Evolutionary conservation across 2,113 vertebrate genomes (phyloP).

Genomic region (Promerops cafer): DNA sequence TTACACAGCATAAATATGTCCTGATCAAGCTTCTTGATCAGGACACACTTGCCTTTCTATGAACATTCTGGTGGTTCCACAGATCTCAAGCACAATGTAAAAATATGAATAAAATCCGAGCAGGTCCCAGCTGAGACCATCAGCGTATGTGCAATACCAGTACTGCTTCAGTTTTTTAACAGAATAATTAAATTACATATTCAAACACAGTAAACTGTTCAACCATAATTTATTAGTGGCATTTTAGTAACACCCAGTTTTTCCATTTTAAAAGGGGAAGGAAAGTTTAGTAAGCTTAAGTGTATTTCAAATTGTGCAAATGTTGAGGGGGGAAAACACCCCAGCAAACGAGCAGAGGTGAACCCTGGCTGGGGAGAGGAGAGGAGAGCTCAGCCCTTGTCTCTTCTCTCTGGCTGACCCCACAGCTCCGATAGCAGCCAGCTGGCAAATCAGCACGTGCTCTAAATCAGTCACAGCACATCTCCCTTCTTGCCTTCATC

Average conservation of each 20-base stretch:
- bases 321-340: background rate
- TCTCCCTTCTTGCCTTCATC: background rate
- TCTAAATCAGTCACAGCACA: conserved; percentile 5
- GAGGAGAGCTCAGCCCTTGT: background rate
- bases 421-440: background rate
- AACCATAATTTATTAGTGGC: background rate
- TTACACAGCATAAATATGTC: rapidly evolving
- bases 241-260: background rate
- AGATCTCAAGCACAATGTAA: background rate
- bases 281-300: background rate
- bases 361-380: background rate
- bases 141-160: background rate
- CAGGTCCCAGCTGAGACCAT: background rate
- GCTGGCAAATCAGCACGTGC: conserved; percentile 22
- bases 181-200: background rate
- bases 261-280: background rate
- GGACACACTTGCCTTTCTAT: background rate
- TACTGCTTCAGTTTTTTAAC: rapidly evolving
- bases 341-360: background rate
- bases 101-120: background rate
- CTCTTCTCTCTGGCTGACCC: background rate
- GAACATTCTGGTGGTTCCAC: background rate
- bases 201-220: background rate
- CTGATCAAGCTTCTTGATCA: background rate
- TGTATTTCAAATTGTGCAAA: background rate